phyloP scores from a whole-genome alignment of 2,797 vertebrate species.

The Emydoidea blandingii region DNA sequence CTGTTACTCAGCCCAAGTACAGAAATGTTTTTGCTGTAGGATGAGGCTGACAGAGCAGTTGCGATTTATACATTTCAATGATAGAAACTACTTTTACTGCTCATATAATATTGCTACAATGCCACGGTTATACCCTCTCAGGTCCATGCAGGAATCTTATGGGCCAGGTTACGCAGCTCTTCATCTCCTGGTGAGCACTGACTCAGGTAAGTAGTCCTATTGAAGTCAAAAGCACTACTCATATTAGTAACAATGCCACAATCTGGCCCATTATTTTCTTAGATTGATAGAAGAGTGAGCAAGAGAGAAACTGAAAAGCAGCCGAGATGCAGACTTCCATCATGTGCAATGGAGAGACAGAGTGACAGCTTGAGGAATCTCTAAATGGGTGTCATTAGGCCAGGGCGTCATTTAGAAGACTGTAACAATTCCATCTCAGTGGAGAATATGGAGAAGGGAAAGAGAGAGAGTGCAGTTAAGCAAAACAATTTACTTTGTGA shows the following conservation, averaged over 20 bases:
- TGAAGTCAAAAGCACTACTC: neutral
- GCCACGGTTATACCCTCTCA: too few relatives aligned
- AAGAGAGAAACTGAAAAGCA: neutral
- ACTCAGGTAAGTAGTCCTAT: neutral
- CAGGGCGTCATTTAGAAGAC: fast-evolving
- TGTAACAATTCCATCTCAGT: neutral
- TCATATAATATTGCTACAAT: neutral
- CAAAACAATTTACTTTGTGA: neutral
- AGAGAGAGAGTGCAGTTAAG: neutral
- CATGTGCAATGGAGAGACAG: neutral
- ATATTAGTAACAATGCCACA: neutral
- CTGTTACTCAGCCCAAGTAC: neutral
- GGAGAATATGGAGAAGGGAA: neutral
- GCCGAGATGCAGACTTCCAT: neutral
- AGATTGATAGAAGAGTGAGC: fast-evolving
- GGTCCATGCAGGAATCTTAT: neutral
- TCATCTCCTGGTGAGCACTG: neutral
- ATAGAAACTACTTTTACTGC: neutral
- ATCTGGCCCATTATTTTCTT: neutral
- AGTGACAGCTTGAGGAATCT: neutral
- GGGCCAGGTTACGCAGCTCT: neutral
- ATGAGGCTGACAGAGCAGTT: neutral
- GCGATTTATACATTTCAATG: neutral
- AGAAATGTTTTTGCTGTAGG: neutral
- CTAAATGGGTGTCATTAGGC: neutral